Evolutionary conservation across 2,888 invertebrate species (phyloP).

Genomic region (Physocephala rufipes): DNA sequence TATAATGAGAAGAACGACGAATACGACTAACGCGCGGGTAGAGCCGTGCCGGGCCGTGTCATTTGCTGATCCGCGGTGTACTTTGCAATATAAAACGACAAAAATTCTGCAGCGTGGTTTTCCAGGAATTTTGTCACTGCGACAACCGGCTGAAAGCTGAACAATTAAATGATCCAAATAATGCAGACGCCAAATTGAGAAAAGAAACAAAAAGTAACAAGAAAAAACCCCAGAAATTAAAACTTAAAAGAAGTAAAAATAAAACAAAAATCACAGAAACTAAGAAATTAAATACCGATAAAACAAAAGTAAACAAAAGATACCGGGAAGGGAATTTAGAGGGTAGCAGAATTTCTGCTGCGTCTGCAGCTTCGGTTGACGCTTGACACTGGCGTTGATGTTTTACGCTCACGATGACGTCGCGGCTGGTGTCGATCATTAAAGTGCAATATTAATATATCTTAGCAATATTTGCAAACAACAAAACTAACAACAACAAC

Average conservation of each 20-base stretch:
- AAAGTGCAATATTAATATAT: no score
- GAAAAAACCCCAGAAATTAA: not conserved
- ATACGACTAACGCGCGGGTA: no score
- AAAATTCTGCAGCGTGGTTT: conserved; percentile 51
- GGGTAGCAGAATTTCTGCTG: not conserved
- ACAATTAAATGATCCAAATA: conserved; percentile 28
- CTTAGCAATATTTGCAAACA: no score
- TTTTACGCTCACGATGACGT: no score
- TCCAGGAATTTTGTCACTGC: conserved; percentile 55
- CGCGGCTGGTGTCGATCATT: no score
- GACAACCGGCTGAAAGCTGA: conserved; percentile 14
- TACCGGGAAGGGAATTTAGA: conserved; percentile 27
- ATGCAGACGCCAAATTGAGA: conserved; percentile 27
- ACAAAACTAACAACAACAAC: conserved; percentile 19
- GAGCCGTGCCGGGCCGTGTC: no score
- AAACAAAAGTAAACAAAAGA: conserved; percentile 29
- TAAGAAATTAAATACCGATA: conserved; percentile 11
- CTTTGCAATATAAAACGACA: conserved; percentile 25
- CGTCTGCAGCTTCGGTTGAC: conserved; percentile 1
- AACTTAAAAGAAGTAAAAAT: conserved; percentile 5
- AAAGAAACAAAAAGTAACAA: conserved; percentile 1
- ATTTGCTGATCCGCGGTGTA: not conserved
- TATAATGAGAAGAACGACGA: not conserved
- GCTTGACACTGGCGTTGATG: no score
- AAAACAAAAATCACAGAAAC: conserved; percentile 22